Conservation (phyloP, 2,113 vertebrate species). For the Python bivittatus region DNA sequence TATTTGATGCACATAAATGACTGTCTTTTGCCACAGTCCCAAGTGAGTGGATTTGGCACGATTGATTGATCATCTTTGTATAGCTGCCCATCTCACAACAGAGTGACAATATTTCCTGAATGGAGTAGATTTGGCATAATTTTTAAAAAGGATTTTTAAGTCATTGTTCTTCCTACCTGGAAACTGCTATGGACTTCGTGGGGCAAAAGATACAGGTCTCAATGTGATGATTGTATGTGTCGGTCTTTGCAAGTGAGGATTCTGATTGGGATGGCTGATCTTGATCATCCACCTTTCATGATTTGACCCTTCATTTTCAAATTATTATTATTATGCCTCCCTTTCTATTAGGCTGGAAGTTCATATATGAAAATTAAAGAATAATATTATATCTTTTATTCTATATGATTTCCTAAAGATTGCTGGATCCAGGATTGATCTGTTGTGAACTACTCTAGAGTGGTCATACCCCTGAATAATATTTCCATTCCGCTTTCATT, state of each 20-base stretch:
- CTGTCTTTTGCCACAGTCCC: not conserved
- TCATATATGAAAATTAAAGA: not conserved
- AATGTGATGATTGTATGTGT: not conserved
- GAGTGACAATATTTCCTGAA: not conserved
- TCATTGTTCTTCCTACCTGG: not conserved
- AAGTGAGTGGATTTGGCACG: not conserved
- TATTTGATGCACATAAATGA: not conserved
- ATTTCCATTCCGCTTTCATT: not conserved
- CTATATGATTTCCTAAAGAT: not conserved
- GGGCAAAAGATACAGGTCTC: not conserved
- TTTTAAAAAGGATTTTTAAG: not conserved
- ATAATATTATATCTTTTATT: not conserved
- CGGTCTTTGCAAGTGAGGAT: not conserved
- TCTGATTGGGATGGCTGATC: not conserved
- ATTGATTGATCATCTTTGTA: no score
- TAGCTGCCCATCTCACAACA: no score
- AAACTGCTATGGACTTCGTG: not conserved
- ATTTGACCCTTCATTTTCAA: not conserved
- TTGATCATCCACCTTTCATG: not conserved
- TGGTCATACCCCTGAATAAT: not conserved
- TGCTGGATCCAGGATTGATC: not conserved
- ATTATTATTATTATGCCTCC: not conserved
- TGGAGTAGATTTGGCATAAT: not conserved
- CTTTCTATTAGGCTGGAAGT: not conserved
- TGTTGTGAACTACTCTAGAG: not conserved